phyloP scores from a whole-genome alignment of 2,888 invertebrate species.

The Xestoiulus laeticollis region DNA sequence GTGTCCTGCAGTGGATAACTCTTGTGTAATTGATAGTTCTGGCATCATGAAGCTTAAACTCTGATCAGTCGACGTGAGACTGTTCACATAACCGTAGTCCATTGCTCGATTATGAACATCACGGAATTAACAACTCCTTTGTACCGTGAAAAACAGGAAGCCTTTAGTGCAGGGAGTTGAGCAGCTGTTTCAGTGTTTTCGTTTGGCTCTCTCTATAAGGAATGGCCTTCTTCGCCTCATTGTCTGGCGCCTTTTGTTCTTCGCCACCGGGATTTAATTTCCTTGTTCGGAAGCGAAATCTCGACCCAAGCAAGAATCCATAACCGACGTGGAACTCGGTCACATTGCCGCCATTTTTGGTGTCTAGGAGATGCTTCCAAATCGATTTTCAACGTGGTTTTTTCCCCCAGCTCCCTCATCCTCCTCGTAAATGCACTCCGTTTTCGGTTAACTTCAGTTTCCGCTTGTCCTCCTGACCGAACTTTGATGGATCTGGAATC shows the following conservation, averaged over 20 bases:
- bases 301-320: conserved; percentile 32
- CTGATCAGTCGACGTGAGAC: no score
- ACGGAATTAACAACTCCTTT: no score
- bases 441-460: not conserved
- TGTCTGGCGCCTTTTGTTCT: conserved; percentile 24
- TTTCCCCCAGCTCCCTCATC: not conserved
- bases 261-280: not conserved
- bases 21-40: no score
- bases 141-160: no score
- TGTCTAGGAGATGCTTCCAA: conserved; percentile 9
- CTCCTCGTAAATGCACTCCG: not conserved
- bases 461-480: conserved; percentile 14
- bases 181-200: not conserved
- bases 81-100: no score
- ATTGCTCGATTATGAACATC: no score
- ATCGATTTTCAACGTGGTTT: not conserved
- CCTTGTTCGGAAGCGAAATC: not conserved
- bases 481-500: conserved; percentile 4
- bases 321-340: not conserved
- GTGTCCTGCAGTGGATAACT: no score
- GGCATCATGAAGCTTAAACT: no score
- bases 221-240: not conserved
- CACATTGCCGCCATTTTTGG: not conserved
- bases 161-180: no score
- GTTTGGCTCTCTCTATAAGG: not conserved